Conservation (phyloP, 2,888 invertebrate genomes). For the Heterodera filipjevi region DNA sequence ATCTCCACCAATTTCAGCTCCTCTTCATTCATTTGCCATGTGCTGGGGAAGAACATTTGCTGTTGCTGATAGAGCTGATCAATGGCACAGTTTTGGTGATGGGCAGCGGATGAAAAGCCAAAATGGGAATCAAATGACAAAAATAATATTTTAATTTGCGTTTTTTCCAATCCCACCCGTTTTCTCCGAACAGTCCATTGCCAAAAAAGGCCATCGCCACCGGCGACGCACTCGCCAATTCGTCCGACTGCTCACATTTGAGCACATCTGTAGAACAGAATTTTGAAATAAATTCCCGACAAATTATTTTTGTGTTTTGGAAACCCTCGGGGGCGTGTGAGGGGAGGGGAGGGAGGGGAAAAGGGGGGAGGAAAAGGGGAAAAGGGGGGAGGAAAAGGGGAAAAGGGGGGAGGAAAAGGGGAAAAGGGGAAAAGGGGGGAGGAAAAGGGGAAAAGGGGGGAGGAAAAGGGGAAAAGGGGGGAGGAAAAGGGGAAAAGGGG, state of each 20-base stretch:
- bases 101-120: background rate
- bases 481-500: no score
- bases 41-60: conserved; percentile 3
- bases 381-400: no score
- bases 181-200: background rate
- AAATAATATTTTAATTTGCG: background rate
- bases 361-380: no score
- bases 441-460: no score
- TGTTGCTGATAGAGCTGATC: background rate
- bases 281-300: background rate
- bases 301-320: no score
- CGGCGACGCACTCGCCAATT: background rate
- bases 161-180: background rate
- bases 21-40: background rate
- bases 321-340: no score
- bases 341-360: no score
- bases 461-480: no score
- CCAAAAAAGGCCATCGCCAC: background rate
- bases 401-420: no score
- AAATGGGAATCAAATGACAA: background rate
- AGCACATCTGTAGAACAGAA: background rate
- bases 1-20: conserved; percentile 1
- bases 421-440: no score
- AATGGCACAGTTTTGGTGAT: background rate
- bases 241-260: background rate